These are phyloP conservation scores for Hydra vulgaris DNA, from an alignment of 30 jellyfish, hydroid and myxozoan genomes.

Conservation along the genomic window DNA sequence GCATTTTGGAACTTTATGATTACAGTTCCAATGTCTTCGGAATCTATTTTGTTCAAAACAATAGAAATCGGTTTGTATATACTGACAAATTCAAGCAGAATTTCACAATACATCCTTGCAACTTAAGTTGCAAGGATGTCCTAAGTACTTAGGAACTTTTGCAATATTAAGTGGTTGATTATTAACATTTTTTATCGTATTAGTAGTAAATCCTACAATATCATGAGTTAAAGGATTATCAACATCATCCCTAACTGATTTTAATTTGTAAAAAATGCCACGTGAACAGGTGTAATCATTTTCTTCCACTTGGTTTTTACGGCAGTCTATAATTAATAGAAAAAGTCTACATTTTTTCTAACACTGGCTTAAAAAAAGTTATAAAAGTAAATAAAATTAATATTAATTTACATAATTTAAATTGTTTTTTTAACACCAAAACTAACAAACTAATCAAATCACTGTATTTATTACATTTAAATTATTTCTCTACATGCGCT, in stretches of 20 bases:
- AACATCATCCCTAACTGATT: neutral
- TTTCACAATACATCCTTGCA: neutral
- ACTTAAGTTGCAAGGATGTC: too few species aligned
- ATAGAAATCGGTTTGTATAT: neutral
- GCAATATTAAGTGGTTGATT: neutral
- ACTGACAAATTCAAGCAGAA: neutral
- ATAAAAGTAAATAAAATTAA: too few species aligned
- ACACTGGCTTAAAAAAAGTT: too few species aligned
- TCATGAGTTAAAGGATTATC: neutral
- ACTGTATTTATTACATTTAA: too few species aligned
- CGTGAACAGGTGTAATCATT: neutral
- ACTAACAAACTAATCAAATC: too few species aligned
- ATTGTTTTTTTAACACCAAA: too few species aligned
- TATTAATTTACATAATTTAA: too few species aligned
- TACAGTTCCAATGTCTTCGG: neutral
- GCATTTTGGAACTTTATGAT: neutral
- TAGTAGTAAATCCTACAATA: neutral
- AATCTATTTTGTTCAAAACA: neutral
- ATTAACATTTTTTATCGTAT: neutral
- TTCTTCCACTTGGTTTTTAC: neutral
- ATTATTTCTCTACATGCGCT: too few species aligned
- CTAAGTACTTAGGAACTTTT: neutral
- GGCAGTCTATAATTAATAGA: too few species aligned
- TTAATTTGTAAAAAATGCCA: neutral
- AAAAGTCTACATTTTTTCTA: too few species aligned